Evolutionary conservation across 2,797 vertebrate genomes (phyloP), one percentile per base, ranked within the genome.

Genomic region (Adelosebastes latens): DNA sequence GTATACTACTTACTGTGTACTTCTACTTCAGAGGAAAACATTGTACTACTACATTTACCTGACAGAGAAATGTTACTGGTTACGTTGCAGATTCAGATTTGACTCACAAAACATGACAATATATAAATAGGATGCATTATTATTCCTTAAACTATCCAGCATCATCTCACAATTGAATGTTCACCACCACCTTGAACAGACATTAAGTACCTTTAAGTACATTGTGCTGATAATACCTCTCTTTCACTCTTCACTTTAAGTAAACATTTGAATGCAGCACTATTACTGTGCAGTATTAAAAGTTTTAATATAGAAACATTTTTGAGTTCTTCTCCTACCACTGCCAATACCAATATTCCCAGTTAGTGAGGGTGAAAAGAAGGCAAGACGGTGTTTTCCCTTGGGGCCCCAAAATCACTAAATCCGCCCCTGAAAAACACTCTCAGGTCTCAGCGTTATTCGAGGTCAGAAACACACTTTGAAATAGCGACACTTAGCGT

Each of bases 371-470:
- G 49, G 49, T 52, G 49, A 52, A 52, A 52, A 46, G 42, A 8
- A 18, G 16, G 42, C 42, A 0, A 46, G 42, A 46, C 0, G 3
- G 8, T 52, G 8, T 52, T 52, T n/a, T 3, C 18, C 0, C 46
- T 52, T 18, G 0, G 0, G 42, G 42, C 42, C 42, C 42, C 16
- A 46, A 20, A 52, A 20, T 52, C 49, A 52, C 4, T 10, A 20
- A 52, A 52, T 52, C 49, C 49, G 0, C 0, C 49, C 20, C 49
- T 52, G 49, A 52, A n/a, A 52, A 52, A 52, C 18, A 52, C 18
- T 0, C 46, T 1, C 42, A 7, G 14, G 39, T 42, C 39, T 39
- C 2, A 39, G 2, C 12, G 36, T 39, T 39, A 39, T 13, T 39
- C 36, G 12, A 39, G 2, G 12, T 42, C 39, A 52, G 49, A 52